Base-by-base conservation (phyloP, 2,797 vertebrate species). In the Esox masquinongy region DNA sequence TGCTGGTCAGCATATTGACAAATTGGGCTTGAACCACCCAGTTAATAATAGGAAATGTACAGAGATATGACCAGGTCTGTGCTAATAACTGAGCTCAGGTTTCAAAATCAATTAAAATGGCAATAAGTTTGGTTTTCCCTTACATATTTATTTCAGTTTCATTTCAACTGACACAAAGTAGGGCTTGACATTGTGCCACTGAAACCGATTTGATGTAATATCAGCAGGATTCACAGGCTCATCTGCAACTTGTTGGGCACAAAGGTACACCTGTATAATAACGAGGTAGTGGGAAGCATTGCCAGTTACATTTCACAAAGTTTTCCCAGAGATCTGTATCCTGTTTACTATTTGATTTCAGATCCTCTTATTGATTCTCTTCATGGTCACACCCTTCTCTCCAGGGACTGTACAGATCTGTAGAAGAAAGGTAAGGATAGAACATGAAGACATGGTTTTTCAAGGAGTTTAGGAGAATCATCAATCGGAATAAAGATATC, bases 381-480 rank as follows among this genome's bases (percentile, higher is more conserved):
- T 90, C 70, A 93, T 86, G 6, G 87, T 88, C 86, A 94, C 89
- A 0, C 92, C 86, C 79, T 90, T 90, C 14, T 90, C 90, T 69
- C 91, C 90, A 0, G 86, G 73, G 49, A 82, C 90, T 72, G 71
- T 66, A 61, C 91, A 93, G 59, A 0, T 81, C 92, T 94, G 11
- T 15, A 76, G 2, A 14, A 29, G 2, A 63, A 0, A 64, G 43
- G 34, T 14, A 71, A 70, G 49, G n/a, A 29, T 19, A 47, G 14
- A 17, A 51, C 8, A 26, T 11, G 9, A n/a, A 70, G 31, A 68
- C 17, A 68, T n/a, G 19, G 7, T 43, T 43, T 9, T 5, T 26
- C 14, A 63, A 29, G 43, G 9, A 19, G 36, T 17, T 1, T 43
- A 19, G 51, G 51, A 53, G 16, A 6, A 53, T 53, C 17, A 3